Evolutionary conservation across 2,113 vertebrate species (phyloP).

Genomic region (Ivindomyrus marchei): DNA sequence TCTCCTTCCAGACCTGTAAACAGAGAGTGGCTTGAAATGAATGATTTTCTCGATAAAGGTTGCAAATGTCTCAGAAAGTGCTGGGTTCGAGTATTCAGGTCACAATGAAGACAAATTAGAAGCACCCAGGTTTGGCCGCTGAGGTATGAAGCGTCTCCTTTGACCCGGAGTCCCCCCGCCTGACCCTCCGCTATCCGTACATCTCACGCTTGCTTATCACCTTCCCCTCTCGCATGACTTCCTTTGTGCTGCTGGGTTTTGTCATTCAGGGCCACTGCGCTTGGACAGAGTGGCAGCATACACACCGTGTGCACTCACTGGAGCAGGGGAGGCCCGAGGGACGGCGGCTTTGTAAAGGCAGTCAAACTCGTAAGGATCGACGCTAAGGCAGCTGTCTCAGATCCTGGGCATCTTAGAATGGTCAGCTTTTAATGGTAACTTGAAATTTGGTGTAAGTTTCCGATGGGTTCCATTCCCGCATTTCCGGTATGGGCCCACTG

Average conservation of each 20-base stretch:
- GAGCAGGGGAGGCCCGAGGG: not conserved
- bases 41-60: not conserved
- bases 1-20: not conserved
- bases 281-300: not conserved
- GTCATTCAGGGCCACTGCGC: not conserved
- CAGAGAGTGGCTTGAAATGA: not conserved
- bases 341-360: not conserved
- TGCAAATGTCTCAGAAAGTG: not conserved
- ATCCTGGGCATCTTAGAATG: not conserved
- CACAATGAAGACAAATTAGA: not conserved
- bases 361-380: not conserved
- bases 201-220: not conserved
- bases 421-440: not conserved
- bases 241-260: not conserved
- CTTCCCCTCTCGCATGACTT: not conserved
- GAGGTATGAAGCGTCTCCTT: not conserved
- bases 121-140: not conserved
- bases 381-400: not conserved
- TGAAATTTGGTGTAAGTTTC: not conserved
- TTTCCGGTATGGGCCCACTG: not conserved
- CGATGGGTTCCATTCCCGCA: not conserved
- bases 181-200: not conserved
- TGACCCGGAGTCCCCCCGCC: not conserved
- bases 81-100: not conserved
- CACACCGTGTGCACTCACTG: not conserved